Percentiles rank a stretch among this genome's conserved stretches.
phyloP scores from a whole-genome alignment of 2,888 invertebrate genomes.

The Macaria liturata region DNA sequence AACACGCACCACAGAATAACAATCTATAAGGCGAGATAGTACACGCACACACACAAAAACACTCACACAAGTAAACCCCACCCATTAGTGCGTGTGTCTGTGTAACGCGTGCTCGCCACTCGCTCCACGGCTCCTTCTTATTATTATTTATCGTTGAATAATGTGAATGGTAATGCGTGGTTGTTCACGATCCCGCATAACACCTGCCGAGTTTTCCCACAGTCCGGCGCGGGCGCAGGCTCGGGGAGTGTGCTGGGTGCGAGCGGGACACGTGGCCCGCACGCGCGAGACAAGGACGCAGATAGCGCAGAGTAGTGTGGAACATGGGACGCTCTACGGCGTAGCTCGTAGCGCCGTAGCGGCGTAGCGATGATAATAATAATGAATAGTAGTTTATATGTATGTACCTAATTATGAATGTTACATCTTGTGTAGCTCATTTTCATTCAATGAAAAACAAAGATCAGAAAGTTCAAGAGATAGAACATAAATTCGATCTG shows the following conservation, averaged over 20 bases:
- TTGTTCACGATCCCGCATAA: slow-evolving; percentile 84
- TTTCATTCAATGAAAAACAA: slow-evolving; percentile 14
- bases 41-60: slow-evolving; percentile 39
- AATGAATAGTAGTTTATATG: slow-evolving; percentile 18
- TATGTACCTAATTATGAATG: neutral
- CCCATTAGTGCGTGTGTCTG: slow-evolving; percentile 72
- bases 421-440: neutral
- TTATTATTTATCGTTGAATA: slow-evolving; percentile 84
- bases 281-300: slow-evolving; percentile 59
- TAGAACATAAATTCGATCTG: slow-evolving; percentile 25
- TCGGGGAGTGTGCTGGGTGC: slow-evolving; percentile 74
- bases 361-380: slow-evolving; percentile 31
- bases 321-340: slow-evolving; percentile 48
- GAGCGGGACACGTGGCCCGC: slow-evolving; percentile 71
- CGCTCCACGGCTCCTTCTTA: slow-evolving; percentile 82
- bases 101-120: slow-evolving; percentile 81
- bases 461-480: slow-evolving; percentile 21
- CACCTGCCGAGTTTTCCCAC: slow-evolving; percentile 85
- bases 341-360: slow-evolving; percentile 39
- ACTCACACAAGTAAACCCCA: slow-evolving; percentile 58
- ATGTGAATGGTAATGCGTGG: slow-evolving; percentile 83
- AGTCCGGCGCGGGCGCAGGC: slow-evolving; percentile 74
- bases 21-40: slow-evolving; percentile 41
- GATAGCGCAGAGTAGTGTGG: slow-evolving; percentile 47
- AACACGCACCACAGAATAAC: slow-evolving; percentile 37